Percentiles rank a stretch among this genome's conserved stretches.
phyloP scores from a whole-genome alignment of 1,140 invertebrate genomes.

The Oppia nitens region DNA sequence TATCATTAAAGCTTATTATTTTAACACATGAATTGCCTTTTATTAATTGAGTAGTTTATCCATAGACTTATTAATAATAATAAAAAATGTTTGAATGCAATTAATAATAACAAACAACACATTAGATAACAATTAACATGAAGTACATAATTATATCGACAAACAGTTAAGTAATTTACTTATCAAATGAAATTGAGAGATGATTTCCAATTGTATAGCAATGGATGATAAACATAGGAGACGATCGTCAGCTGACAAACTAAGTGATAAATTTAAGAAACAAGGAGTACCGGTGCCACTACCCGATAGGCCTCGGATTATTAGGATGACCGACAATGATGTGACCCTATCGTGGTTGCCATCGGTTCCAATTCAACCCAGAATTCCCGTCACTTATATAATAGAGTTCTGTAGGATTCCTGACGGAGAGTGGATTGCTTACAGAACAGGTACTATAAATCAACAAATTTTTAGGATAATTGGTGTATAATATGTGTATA shows the following conservation, averaged over 20 bases:
- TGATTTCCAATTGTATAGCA: not conserved
- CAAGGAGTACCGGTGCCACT: constrained; percentile 54
- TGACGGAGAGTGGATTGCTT: constrained; percentile 69
- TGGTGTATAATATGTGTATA: too few relatives aligned
- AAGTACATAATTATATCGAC: too few relatives aligned
- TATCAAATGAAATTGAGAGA: too few relatives aligned
- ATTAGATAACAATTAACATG: too few relatives aligned
- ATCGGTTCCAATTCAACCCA: constrained; percentile 56
- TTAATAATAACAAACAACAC: too few relatives aligned
- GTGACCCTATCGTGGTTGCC: constrained; percentile 79
- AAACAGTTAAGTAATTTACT: too few relatives aligned
- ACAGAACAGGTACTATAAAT: constrained; percentile 39
- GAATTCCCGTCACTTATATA: constrained; percentile 73
- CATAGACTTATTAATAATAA: too few relatives aligned
- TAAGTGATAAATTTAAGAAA: not conserved
- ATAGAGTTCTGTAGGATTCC: constrained; percentile 82
- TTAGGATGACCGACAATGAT: constrained; percentile 63
- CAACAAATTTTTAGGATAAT: not conserved
- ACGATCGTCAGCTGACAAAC: not conserved
- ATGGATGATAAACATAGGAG: constrained; percentile 2
- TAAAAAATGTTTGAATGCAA: too few relatives aligned
- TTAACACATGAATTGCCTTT: too few relatives aligned
- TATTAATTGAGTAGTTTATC: too few relatives aligned
- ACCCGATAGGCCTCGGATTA: constrained; percentile 68
- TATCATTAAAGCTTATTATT: too few relatives aligned